phyloP scores from a whole-genome alignment of 64 coral and sea anemone species.

The Porites lutea region DNA sequence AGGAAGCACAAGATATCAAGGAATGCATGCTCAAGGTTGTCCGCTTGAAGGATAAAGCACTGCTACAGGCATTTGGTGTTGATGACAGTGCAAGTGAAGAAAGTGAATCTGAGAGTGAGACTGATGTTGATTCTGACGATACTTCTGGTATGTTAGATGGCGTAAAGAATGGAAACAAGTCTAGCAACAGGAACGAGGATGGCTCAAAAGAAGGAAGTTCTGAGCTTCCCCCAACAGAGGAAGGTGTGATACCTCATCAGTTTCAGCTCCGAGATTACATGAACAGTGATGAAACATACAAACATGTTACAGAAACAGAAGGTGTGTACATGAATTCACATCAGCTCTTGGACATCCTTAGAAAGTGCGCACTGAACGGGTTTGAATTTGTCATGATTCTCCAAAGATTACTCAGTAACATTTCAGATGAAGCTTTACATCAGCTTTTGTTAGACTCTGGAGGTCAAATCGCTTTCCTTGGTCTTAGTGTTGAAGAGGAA shows the following conservation, averaged over 20 bases:
- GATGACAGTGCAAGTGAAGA: slow-evolving; percentile 27
- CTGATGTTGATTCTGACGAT: slow-evolving; percentile 33
- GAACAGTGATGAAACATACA: slow-evolving; percentile 35
- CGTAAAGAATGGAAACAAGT: background rate
- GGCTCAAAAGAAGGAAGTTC: background rate
- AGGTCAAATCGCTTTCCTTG: slow-evolving; percentile 31
- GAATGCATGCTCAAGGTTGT: slow-evolving; percentile 43
- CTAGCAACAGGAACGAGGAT: background rate
- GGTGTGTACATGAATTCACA: slow-evolving; percentile 18
- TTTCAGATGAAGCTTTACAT: slow-evolving; percentile 40
- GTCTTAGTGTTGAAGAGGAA: slow-evolving; percentile 16
- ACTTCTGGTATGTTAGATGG: background rate
- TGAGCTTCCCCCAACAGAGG: background rate
- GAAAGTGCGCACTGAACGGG: slow-evolving; percentile 50
- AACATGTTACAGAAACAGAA: background rate
- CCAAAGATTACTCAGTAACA: background rate
- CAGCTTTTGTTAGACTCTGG: slow-evolving; percentile 49
- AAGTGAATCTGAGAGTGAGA: slow-evolving; percentile 39
- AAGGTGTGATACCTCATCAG: slow-evolving; percentile 13
- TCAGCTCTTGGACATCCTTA: slow-evolving; percentile 40
- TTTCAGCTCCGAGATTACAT: background rate
- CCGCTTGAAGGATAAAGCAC: slow-evolving; percentile 47
- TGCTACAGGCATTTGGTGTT: slow-evolving; percentile 48
- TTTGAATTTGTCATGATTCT: slow-evolving; percentile 33
- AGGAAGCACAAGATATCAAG: slow-evolving; percentile 54